Percentiles rank a stretch among this genome's conserved stretches.
Evolutionary conservation across 2,113 vertebrate genomes (phyloP).

Genomic region (Cercocebus atys): DNA sequence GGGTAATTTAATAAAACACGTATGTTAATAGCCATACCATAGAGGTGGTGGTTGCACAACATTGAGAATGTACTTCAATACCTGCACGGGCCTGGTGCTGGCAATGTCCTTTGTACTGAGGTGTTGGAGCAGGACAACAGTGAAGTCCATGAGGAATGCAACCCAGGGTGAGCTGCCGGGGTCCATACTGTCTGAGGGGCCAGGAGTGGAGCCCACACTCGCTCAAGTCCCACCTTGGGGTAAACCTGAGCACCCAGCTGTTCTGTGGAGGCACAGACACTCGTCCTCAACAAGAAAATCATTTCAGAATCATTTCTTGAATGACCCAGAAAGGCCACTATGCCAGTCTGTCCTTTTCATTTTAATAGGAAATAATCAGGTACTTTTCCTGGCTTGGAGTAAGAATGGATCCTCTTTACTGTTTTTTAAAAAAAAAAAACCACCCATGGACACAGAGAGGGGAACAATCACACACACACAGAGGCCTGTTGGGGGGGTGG

Average conservation of each 20-base stretch:
- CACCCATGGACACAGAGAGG: not conserved
- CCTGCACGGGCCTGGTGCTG: conserved; percentile 81
- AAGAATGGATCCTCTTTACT: not conserved
- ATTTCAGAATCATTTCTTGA: too few relatives aligned
- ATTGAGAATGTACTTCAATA: conserved; percentile 38
- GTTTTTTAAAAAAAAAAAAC: too few relatives aligned
- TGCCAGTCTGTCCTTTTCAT: not conserved
- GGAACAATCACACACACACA: too few relatives aligned
- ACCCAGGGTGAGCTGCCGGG: not conserved
- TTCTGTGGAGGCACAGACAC: fast-evolving
- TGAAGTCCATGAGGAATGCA: conserved; percentile 76
- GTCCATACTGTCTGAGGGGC: not conserved
- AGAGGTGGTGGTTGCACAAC: not conserved
- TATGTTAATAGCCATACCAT: not conserved
- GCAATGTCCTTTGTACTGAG: conserved; percentile 79
- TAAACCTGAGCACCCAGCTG: not conserved
- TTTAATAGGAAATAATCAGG: too few relatives aligned
- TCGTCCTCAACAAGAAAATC: not conserved
- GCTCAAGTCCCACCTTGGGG: not conserved
- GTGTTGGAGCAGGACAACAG: conserved; percentile 65
- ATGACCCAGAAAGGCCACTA: not conserved
- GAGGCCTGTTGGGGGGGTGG: too few relatives aligned
- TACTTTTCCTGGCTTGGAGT: not conserved
- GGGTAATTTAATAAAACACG: not conserved
- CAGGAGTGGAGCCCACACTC: not conserved